A percentile compares a stretch with the other conserved stretches of the same genome.
Conservation (phyloP, 1,140 invertebrate genomes). For the Gonioctena quinquepunctata region DNA sequence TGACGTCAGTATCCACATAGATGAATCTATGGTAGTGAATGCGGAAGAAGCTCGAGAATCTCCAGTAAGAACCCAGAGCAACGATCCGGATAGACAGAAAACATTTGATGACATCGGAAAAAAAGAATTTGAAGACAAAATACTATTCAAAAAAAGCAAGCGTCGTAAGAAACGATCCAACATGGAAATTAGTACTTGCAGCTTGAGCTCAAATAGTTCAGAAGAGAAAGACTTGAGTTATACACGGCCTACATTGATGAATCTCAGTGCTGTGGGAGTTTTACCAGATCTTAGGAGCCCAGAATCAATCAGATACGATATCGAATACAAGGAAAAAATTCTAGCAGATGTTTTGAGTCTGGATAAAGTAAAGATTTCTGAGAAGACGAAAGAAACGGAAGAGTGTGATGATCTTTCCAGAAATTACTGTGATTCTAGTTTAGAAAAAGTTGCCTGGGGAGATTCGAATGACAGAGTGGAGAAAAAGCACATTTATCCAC, state of each 20-base stretch:
- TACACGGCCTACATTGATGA: slow-evolving; percentile 51
- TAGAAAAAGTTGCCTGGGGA: no score
- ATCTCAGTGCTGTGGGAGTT: slow-evolving; percentile 55
- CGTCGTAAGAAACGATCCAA: slow-evolving; percentile 49
- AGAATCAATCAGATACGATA: slow-evolving; percentile 60
- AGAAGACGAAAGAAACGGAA: no score
- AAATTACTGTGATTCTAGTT: no score
- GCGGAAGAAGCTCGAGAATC: slow-evolving; percentile 62
- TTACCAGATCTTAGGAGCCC: slow-evolving; percentile 58
- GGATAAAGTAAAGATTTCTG: slow-evolving; percentile 54
- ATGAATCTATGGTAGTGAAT: slow-evolving; percentile 55
- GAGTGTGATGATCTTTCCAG: no score
- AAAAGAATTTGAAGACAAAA: slow-evolving; percentile 63
- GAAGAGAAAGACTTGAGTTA: slow-evolving; percentile 34
- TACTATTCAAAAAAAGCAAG: slow-evolving; percentile 58
- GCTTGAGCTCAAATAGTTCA: slow-evolving; percentile 42
- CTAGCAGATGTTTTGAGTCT: slow-evolving; percentile 60
- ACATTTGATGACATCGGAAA: slow-evolving; percentile 59
- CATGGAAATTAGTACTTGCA: slow-evolving; percentile 30
- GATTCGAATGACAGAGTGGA: no score
- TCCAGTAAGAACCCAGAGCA: slow-evolving; percentile 46
- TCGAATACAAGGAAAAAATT: slow-evolving; percentile 61
- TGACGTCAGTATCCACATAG: slow-evolving; percentile 46
- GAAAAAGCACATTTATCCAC: no score
- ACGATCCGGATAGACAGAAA: slow-evolving; percentile 25